A percentile compares a stretch with the other conserved stretches of the same genome.
Conservation (phyloP, 2,797 vertebrate species). For the Aphelocoma californica region DNA sequence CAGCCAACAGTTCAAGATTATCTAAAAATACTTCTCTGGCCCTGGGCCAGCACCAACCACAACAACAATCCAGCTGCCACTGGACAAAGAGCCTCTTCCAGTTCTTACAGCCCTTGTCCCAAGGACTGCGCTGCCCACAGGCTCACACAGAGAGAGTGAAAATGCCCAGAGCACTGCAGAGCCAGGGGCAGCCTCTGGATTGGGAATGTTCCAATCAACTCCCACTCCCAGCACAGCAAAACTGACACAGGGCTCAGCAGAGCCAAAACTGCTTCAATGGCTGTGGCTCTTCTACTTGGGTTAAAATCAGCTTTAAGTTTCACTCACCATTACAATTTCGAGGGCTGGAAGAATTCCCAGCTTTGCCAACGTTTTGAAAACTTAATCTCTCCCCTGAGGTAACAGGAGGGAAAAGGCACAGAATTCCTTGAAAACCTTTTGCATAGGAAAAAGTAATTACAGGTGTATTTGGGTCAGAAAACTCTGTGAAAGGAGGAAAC, state of each 20-base stretch:
- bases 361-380: constrained; percentile 94
- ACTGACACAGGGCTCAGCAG: neutral
- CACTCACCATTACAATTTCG: constrained; percentile 94
- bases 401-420: constrained; percentile 94
- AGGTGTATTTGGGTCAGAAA: neutral
- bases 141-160: neutral
- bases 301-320: neutral
- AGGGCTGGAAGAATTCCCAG: constrained; percentile 92
- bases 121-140: neutral
- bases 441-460: neutral
- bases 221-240: neutral
- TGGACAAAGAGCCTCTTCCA: neutral
- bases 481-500: neutral
- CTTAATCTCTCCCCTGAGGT: constrained; percentile 90
- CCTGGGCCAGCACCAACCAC: neutral
- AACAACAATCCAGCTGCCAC: neutral
- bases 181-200: neutral
- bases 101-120: neutral
- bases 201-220: rapidly evolving
- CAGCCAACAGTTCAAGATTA: constrained; percentile 37
- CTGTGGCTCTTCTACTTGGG: rapidly evolving
- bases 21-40: constrained; percentile 45
- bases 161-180: neutral
- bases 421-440: constrained; percentile 93
- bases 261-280: too few relatives aligned